Evolutionary conservation across 2,113 vertebrate species (phyloP).

Genomic region (Guaruba guarouba): DNA sequence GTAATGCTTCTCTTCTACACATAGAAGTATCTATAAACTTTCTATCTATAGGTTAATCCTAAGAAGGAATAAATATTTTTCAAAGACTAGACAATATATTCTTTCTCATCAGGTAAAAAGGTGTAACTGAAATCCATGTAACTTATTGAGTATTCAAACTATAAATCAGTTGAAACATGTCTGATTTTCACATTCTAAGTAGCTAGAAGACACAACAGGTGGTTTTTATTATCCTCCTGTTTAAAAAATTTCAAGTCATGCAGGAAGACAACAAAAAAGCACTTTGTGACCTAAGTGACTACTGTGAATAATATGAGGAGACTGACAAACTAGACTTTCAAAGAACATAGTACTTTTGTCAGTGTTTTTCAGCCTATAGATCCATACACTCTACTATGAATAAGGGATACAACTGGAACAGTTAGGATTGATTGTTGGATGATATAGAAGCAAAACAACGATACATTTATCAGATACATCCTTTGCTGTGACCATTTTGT

Average conservation of each 20-base stretch:
- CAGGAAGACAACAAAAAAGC: not conserved
- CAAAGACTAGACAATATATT: not conserved
- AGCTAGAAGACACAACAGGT: not conserved
- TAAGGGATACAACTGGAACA: not conserved
- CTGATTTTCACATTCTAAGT: slow-evolving; percentile 4
- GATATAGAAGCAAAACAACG: not conserved
- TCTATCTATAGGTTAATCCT: not conserved
- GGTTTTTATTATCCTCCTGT: not conserved
- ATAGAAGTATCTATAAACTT: not conserved
- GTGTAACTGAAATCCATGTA: not conserved
- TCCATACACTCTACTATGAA: not conserved
- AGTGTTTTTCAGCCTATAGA: not conserved
- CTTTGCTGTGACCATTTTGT: not conserved
- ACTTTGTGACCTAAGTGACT: not conserved
- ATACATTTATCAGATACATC: not conserved
- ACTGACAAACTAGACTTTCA: not conserved
- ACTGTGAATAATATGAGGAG: not conserved
- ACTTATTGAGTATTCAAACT: not conserved
- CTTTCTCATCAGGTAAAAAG: not conserved
- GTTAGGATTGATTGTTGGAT: not conserved
- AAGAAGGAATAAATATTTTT: not conserved
- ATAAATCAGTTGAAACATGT: not conserved
- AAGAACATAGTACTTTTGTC: not conserved
- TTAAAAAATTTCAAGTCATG: not conserved
- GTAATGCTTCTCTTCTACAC: not conserved